Percentiles rank a stretch among this genome's conserved stretches.
These are phyloP conservation scores for Dendrocopos noguchii DNA, from an alignment of 2,113 vertebrate species.

Conservation along the genomic window DNA sequence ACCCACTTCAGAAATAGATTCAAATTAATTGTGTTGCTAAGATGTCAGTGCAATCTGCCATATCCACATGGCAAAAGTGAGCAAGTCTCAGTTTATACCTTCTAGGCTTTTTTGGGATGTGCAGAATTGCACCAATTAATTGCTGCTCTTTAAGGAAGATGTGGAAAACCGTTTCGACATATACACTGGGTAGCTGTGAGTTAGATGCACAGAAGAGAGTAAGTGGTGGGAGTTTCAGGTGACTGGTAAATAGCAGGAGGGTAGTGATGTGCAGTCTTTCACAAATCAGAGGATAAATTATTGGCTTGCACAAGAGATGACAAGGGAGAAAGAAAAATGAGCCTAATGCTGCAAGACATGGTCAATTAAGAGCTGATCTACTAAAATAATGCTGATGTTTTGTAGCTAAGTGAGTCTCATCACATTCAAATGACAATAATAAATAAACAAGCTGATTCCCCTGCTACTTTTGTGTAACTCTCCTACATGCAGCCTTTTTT, in stretches of 20 bases:
- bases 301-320: not conserved
- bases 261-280: not conserved
- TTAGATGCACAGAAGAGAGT: not conserved
- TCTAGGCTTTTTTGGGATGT: not conserved
- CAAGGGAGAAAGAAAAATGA: not conserved
- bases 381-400: constrained; percentile 10
- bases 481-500: not conserved
- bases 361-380: constrained; percentile 13
- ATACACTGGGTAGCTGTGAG: not conserved
- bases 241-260: constrained; percentile 47
- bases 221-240: not conserved
- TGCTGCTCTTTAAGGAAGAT: constrained; percentile 2
- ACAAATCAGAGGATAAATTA: constrained; percentile 24
- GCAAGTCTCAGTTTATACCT: not conserved
- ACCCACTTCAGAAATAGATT: not conserved
- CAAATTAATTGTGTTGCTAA: constrained; percentile 4
- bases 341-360: not conserved
- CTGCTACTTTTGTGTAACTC: not conserved
- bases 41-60: not conserved
- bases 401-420: not conserved
- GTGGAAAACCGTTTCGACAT: constrained; percentile 22
- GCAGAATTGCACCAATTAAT: constrained; percentile 22
- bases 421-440: not conserved
- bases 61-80: not conserved
- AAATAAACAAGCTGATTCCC: not conserved